These are phyloP conservation scores for Epinephelus awoara DNA, from an alignment of 2,797 vertebrate species.

Conservation along the genomic window DNA sequence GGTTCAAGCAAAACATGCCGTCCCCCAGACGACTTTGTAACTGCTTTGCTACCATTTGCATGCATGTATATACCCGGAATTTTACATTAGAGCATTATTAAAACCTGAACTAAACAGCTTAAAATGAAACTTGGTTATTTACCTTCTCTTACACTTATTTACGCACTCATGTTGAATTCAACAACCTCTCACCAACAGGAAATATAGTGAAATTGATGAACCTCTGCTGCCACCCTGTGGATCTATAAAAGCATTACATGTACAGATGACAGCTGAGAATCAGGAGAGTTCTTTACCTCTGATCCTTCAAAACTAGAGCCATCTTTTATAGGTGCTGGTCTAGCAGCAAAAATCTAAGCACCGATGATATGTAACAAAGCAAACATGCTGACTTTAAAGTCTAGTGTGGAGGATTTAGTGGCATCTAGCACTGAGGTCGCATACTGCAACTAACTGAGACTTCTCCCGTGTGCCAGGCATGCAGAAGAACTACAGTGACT, in stretches of 20 bases:
- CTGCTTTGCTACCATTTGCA: not conserved
- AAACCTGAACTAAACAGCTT: not conserved
- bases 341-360: not conserved
- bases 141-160: not conserved
- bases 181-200: not conserved
- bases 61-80: not conserved
- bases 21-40: not conserved
- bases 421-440: no score
- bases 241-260: conserved; percentile 39
- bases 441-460: no score
- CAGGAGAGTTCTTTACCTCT: not conserved
- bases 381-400: not conserved
- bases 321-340: not conserved
- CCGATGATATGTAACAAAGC: not conserved
- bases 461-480: no score
- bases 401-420: no score
- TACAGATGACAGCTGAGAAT: not conserved
- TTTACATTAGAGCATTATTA: not conserved
- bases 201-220: conserved; percentile 31
- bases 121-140: not conserved
- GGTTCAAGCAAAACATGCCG: not conserved
- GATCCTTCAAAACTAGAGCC: not conserved
- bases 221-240: conserved; percentile 79
- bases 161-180: not conserved
- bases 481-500: no score